These are phyloP conservation scores for Stegana nigrithorax DNA, from an alignment of 2,888 invertebrate genomes.

Conservation along the genomic window DNA sequence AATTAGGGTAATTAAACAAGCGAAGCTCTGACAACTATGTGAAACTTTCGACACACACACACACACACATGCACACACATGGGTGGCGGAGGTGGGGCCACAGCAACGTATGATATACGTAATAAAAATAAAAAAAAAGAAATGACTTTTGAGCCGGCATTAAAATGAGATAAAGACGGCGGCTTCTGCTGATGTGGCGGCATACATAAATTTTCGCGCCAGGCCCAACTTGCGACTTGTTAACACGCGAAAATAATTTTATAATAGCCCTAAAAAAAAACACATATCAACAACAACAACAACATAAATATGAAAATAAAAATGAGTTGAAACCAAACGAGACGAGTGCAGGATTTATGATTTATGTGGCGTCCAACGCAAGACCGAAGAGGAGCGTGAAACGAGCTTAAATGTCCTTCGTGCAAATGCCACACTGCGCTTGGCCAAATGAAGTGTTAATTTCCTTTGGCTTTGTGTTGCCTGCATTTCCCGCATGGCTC, in stretches of 20 bases:
- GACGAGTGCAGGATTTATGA: conserved; percentile 47
- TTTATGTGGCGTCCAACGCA: conserved; percentile 48
- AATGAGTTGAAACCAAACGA: not conserved
- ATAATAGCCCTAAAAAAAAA: conserved; percentile 35
- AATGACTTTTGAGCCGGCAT: no score
- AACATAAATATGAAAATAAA: not conserved
- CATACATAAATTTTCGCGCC: conserved; percentile 58
- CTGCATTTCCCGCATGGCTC: no score
- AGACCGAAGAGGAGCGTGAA: conserved; percentile 10
- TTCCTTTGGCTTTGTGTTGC: not conserved
- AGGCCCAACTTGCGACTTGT: conserved; percentile 38
- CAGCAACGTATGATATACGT: no score
- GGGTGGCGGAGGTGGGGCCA: not conserved
- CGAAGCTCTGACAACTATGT: conserved; percentile 64
- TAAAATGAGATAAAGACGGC: conserved; percentile 4
- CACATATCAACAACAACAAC: not conserved
- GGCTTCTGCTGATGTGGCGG: conserved; percentile 22
- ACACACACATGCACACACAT: conserved; percentile 2
- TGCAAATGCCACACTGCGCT: conserved; percentile 26
- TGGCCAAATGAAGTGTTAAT: conserved; percentile 57
- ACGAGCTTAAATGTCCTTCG: conserved; percentile 11
- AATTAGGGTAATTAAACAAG: conserved; percentile 68
- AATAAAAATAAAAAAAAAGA: conserved; percentile 1
- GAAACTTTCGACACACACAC: conserved; percentile 46
- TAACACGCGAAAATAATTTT: conserved; percentile 50